A percentile compares a stretch with the other conserved stretches of the same genome.
Evolutionary conservation across 2,888 invertebrate genomes (phyloP).

Genomic region (Silvanus unidentatus): DNA sequence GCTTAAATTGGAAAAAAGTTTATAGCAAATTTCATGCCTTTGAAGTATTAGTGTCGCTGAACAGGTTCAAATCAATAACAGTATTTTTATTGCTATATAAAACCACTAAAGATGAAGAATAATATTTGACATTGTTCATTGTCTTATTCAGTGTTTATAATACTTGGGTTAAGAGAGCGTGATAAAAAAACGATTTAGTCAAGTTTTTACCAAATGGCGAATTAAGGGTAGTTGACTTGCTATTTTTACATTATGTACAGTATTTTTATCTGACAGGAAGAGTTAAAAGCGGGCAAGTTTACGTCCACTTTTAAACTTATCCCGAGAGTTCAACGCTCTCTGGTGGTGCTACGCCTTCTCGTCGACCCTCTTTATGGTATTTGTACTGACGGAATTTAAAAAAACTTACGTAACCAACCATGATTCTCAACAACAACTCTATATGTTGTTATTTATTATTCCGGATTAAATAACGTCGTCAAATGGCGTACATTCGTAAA

Average conservation of each 20-base stretch:
- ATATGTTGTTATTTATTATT: conserved; percentile 27
- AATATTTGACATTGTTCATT: too few relatives aligned
- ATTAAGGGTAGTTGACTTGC: too few relatives aligned
- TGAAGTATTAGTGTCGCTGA: too few relatives aligned
- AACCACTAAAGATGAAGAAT: too few relatives aligned
- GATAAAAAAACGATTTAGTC: too few relatives aligned
- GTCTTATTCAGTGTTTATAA: too few relatives aligned
- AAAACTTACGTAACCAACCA: conserved; percentile 37
- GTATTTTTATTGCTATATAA: too few relatives aligned
- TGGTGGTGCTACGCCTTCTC: conserved; percentile 39
- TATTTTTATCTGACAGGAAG: conserved; percentile 41
- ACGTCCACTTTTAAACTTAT: conserved; percentile 40
- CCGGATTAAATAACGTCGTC: conserved; percentile 1
- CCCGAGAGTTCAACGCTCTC: conserved; percentile 41
- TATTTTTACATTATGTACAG: conserved; percentile 30
- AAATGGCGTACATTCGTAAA: neutral
- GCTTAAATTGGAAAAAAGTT: too few relatives aligned
- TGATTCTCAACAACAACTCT: conserved; percentile 16
- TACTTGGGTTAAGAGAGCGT: too few relatives aligned
- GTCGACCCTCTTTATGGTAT: conserved; percentile 39
- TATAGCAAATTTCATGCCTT: too few relatives aligned
- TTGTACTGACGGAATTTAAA: conserved; percentile 38
- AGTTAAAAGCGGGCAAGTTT: conserved; percentile 34
- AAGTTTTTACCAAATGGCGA: too few relatives aligned
- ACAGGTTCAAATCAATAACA: too few relatives aligned